Base-by-base conservation (phyloP, 2,113 vertebrate genomes). In the Anhinga rufa region DNA sequence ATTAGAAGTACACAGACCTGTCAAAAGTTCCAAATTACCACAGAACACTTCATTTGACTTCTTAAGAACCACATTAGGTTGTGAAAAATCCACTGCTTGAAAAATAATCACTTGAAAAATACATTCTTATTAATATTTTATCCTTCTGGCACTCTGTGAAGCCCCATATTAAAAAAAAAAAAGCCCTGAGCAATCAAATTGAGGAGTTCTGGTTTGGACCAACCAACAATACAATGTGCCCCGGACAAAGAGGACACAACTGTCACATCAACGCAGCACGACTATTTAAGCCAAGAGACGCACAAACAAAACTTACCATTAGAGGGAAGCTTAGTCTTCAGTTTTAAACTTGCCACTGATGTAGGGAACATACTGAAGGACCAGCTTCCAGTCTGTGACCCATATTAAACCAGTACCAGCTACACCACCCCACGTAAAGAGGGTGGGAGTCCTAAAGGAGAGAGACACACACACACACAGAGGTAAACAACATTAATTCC, bases 341-440 rank as follows among this genome's bases (percentile, higher is more conserved):
- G 98, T 98, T 96, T 98, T 99, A 78, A 98, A 99, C 92, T 99
- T 99, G 92, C 99, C 98, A 0, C 95, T 97, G 51, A 99, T 92
- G 96, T 99, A 99, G 15, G 99, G 99, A 29, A 99, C 99, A 36
- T 99, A 99, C 80, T 99, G 98, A 84, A 99, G 97, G 91, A 99
- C 34, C 86, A 99, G 46, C 65, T 98, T 96, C 99, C 99, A 99
- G 92, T 99, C 99, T 13, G 99, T 99, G 86, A 97, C 78, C 98
- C 99, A 99, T 55, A 99, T 97, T 36, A 99, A 29, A 38, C 98
- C 98, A 34, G 99, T 93, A 0, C 98, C 92, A 16, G 98, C 98
- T 13, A 97, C 98, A 1, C 97, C 44, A 14, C 99, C 98, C 99
- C 99, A 99, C 1, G 97, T 94, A 22, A 98, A 7, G 3, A 98